These are phyloP conservation scores for Carcina quercana DNA, from an alignment of 2,888 invertebrate genomes.

Conservation along the genomic window DNA sequence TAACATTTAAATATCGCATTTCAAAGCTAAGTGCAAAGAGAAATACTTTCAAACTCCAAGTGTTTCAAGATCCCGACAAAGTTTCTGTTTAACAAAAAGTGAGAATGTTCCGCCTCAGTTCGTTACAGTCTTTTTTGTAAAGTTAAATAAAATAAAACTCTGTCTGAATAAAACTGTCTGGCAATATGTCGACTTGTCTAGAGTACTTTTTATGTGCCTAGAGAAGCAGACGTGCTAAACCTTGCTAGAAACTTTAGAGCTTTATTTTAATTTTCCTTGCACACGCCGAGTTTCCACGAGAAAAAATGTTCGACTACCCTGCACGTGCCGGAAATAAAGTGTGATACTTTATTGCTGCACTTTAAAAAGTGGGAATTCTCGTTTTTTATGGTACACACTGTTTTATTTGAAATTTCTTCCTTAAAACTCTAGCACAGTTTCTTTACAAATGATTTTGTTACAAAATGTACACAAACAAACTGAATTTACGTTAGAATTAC, in stretches of 20 bases:
- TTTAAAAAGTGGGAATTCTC: too few species aligned
- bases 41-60: constrained; percentile 5
- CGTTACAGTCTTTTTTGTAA: constrained; percentile 28
- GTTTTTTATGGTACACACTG: too few species aligned
- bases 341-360: constrained; percentile 36
- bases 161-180: constrained; percentile 47
- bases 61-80: constrained; percentile 7
- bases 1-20: too few species aligned
- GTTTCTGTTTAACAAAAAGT: constrained; percentile 32
- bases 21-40: too few species aligned
- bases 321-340: constrained; percentile 54
- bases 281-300: constrained; percentile 34
- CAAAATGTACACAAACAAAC: too few species aligned
- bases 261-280: constrained; percentile 68
- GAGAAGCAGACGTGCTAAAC: constrained; percentile 53
- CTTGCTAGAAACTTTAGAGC: constrained; percentile 59
- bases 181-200: constrained; percentile 48
- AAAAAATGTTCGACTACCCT: constrained; percentile 45
- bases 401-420: too few species aligned
- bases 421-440: too few species aligned
- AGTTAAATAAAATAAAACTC: too few species aligned
- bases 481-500: too few species aligned
- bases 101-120: constrained; percentile 27
- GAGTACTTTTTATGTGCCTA: constrained; percentile 50
- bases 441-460: too few species aligned